phyloP scores from a whole-genome alignment of 1,140 invertebrate genomes.

The Zophobas atratus region DNA sequence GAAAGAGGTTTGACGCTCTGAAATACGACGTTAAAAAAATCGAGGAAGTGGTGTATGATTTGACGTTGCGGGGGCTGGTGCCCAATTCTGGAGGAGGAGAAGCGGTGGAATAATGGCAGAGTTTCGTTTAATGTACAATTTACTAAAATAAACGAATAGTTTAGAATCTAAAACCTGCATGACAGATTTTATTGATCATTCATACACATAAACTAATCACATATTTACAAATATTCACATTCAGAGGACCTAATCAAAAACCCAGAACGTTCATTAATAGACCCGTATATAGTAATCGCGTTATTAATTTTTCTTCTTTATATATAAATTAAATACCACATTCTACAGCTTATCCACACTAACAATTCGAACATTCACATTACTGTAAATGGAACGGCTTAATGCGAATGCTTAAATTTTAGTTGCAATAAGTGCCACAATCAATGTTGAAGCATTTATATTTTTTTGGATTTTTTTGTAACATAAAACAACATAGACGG shows the following conservation, averaged over 20 bases:
- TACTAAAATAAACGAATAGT: conserved; percentile 41
- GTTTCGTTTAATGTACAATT: conserved; percentile 28
- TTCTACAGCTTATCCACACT: conserved; percentile 51
- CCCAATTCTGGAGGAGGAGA: conserved; percentile 58
- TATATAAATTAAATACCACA: conserved; percentile 58
- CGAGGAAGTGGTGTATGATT: conserved; percentile 95
- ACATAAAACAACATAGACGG: conserved; percentile 43
- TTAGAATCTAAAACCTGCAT: conserved; percentile 60
- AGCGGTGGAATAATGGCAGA: conserved; percentile 29
- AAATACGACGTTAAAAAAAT: conserved; percentile 97
- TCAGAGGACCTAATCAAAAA: conserved; percentile 65
- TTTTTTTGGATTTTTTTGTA: conserved; percentile 41
- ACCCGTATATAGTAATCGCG: conserved; percentile 64
- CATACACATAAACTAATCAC: conserved; percentile 67
- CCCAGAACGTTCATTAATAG: conserved; percentile 62
- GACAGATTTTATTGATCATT: conserved; percentile 66
- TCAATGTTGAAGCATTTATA: conserved; percentile 53
- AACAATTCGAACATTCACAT: conserved; percentile 37
- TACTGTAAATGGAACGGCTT: conserved; percentile 4
- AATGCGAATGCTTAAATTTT: conserved; percentile 34
- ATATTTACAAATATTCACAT: conserved; percentile 68
- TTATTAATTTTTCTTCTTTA: conserved; percentile 48
- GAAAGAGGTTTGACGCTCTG: conserved; percentile 91
- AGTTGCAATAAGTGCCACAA: conserved; percentile 45
- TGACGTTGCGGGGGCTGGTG: conserved; percentile 87